Conservation (phyloP, 64 coral and sea anemone species). For the Montipora capricornis region DNA sequence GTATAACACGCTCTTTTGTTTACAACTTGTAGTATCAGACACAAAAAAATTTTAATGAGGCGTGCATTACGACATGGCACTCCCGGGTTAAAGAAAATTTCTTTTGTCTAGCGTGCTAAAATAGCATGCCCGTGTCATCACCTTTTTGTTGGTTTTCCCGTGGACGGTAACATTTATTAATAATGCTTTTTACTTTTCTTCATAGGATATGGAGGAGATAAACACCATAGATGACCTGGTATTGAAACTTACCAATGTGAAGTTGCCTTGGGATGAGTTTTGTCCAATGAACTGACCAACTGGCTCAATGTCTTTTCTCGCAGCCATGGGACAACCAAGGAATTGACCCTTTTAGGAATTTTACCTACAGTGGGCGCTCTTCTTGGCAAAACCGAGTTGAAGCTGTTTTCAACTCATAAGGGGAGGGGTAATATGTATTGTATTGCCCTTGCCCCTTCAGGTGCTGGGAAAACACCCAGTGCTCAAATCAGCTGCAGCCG, state of each 20-base stretch:
- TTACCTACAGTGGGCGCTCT: conserved; percentile 58
- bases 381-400: conserved; percentile 49
- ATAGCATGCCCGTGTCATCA: too few relatives aligned
- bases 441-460: conserved; percentile 61
- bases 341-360: conserved; percentile 36
- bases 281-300: not conserved
- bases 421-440: conserved; percentile 50
- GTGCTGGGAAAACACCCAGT: conserved; percentile 71
- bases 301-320: conserved; percentile 3
- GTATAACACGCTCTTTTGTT: too few relatives aligned
- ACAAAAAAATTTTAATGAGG: too few relatives aligned
- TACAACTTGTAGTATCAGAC: too few relatives aligned
- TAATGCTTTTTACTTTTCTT: not conserved
- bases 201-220: not conserved
- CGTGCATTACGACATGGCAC: too few relatives aligned
- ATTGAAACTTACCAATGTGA: not conserved
- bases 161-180: too few relatives aligned
- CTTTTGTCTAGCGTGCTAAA: too few relatives aligned
- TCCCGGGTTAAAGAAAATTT: too few relatives aligned
- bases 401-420: conserved; percentile 19
- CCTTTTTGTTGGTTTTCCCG: too few relatives aligned
- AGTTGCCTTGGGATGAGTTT: not conserved
- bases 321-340: conserved; percentile 38
- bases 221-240: too few relatives aligned
- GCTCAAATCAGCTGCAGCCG: conserved; percentile 41